Conservation (phyloP, 1,140 invertebrate genomes). For the Elysia chlorotica region DNA sequence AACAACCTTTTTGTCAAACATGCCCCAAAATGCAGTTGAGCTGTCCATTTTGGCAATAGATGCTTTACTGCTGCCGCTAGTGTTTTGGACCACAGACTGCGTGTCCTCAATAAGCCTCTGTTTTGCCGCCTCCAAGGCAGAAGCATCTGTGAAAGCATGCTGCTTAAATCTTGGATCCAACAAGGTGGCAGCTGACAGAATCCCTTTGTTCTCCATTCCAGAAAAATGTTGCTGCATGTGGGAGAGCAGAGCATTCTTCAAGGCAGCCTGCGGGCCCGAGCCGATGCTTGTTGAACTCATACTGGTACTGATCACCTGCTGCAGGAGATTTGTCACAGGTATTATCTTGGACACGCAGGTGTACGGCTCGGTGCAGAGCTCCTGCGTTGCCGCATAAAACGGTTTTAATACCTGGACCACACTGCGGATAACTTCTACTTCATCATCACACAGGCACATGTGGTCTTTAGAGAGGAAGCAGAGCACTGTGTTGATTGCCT, state of each 20-base stretch:
- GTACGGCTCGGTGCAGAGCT: conserved; percentile 13
- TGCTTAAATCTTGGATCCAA: conserved; percentile 17
- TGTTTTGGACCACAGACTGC: too few species aligned
- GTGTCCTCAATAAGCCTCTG: conserved; percentile 2
- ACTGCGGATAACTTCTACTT: conserved; percentile 15
- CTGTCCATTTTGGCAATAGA: too few species aligned
- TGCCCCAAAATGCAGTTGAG: too few species aligned
- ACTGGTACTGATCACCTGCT: conserved; percentile 8
- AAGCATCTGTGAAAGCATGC: conserved; percentile 15
- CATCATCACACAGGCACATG: conserved; percentile 23
- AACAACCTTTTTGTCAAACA: too few species aligned
- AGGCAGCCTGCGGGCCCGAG: conserved; percentile 16
- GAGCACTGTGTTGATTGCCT: conserved; percentile 18
- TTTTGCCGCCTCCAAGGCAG: conserved; percentile 8
- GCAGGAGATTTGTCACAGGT: conserved; percentile 11
- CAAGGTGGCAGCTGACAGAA: conserved; percentile 10
- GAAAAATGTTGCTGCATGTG: conserved; percentile 17
- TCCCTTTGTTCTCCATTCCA: conserved; percentile 11
- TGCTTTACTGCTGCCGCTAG: too few species aligned
- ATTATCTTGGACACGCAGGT: conserved; percentile 22
- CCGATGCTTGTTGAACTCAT: conserved; percentile 6
- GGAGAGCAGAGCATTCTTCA: conserved; percentile 20
- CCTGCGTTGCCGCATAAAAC: conserved; percentile 16
- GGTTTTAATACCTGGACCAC: conserved; percentile 11
- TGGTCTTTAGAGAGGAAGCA: conserved; percentile 19